Evolutionary conservation across 2,113 vertebrate species (phyloP), one percentile per base, ranked within the genome.

Genomic region (Anarhynchus alexandrinus): DNA sequence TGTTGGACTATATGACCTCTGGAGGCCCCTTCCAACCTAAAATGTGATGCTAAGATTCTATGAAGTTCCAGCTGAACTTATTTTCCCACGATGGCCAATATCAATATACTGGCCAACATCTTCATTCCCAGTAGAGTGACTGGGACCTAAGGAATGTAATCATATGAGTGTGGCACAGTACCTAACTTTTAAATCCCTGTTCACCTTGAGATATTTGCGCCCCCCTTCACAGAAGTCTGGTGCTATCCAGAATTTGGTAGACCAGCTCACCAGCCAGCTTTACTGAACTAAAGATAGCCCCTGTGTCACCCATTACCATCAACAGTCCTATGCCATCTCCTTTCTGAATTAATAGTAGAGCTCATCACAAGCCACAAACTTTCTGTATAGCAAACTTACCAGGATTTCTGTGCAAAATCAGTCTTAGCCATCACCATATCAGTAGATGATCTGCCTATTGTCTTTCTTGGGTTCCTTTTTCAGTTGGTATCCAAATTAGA

Each of bases 11-110:
- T 5, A 18, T 20, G 47, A 21, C 11, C 15, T 42, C 43, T 81
- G 54, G 14, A 84, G 25, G 5, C 4, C 54, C 5, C 29, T 76
- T 82, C 42, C 57, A 64, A 64, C 15, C 23, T 17, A 42, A 71
- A 59, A 15, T 8, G 18, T 40, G 19, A 38, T 7, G 34, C 12
- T 45, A 8, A 0, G 0, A 12, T 36, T 59, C 73, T 58, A 3
- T 30, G 55, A 67, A 79, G 55, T 88, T 34, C 26, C 40, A 49
- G 3, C 4, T 42, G 36, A 82, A 30, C 65, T 82, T 9, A 11
- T 4, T 65, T 66, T 94, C 40, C 29, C 12, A 12, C 6, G 9
- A 11, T 26, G 72, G 36, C 7, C 51, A 52, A 7, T 10, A 14
- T 20, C 34, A 40, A 11, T 5, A 12, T 42, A 32, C 12, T 49